A percentile compares a stretch with the other conserved stretches of the same genome.
Conservation (phyloP, 2,888 invertebrate species). For the Troides helena region DNA sequence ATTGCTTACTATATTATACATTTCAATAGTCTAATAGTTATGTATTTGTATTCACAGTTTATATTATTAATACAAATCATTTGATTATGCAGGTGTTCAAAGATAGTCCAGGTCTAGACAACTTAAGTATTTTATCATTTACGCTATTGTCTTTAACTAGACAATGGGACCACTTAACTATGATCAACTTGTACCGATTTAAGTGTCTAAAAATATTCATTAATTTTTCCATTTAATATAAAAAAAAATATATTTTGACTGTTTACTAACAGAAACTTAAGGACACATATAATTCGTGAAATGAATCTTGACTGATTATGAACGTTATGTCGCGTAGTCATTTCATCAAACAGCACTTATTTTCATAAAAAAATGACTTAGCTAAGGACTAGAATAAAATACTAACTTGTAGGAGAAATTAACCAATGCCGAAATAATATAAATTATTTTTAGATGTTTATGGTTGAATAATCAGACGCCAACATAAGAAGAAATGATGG, state of each 20-base stretch:
- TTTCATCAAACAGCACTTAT: too few relatives aligned
- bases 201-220: neutral
- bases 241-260: neutral
- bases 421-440: too few relatives aligned
- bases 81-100: slow-evolving; percentile 19
- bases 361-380: too few relatives aligned
- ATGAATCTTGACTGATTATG: too few relatives aligned
- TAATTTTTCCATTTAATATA: neutral
- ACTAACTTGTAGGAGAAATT: too few relatives aligned
- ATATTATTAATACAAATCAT: neutral
- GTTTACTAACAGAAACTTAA: too few relatives aligned
- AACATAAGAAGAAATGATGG: too few relatives aligned
- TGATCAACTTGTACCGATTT: slow-evolving; percentile 32
- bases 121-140: slow-evolving; percentile 28
- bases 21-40: neutral
- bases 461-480: too few relatives aligned
- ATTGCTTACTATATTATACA: neutral
- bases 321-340: too few relatives aligned
- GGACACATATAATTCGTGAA: too few relatives aligned
- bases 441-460: too few relatives aligned
- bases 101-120: slow-evolving; percentile 27
- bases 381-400: too few relatives aligned
- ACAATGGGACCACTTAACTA: slow-evolving; percentile 62
- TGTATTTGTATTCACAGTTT: neutral
- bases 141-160: slow-evolving; percentile 40